phyloP scores from a whole-genome alignment of 2,113 vertebrate genomes.

The Caranx melampygus region DNA sequence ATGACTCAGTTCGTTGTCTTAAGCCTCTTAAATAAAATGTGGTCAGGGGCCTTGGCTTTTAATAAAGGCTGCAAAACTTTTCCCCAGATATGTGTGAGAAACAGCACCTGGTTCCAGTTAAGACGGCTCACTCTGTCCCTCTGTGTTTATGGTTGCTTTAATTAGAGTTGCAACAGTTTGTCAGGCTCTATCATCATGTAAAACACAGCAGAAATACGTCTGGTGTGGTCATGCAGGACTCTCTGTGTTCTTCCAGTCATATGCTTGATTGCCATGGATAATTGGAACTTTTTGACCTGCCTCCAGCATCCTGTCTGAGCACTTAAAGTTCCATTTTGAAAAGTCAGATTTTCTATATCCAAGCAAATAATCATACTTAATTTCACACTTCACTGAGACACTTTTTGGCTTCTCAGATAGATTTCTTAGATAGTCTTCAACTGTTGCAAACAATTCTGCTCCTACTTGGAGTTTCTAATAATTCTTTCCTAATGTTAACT shows the following conservation, averaged over 20 bases:
- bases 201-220: constrained; percentile 10
- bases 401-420: not conserved
- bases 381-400: not conserved
- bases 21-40: not conserved
- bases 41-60: constrained; percentile 12
- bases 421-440: not conserved
- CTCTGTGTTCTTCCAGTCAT: not conserved
- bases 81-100: constrained; percentile 8
- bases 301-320: constrained; percentile 18
- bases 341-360: not conserved
- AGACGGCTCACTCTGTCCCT: not conserved
- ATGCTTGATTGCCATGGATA: constrained; percentile 25
- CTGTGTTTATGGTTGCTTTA: constrained; percentile 32
- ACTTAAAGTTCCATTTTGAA: not conserved
- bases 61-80: not conserved
- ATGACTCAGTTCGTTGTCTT: not conserved
- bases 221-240: constrained; percentile 17
- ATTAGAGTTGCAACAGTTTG: constrained; percentile 35
- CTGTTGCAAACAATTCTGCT: not conserved
- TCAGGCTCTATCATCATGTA: not conserved
- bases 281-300: constrained; percentile 25
- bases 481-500: not conserved
- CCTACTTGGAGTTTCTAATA: no score
- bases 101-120: constrained; percentile 22
- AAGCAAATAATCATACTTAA: not conserved